A percentile compares a stretch with the other conserved stretches of the same genome.
These are phyloP conservation scores for Platypus cylindrus DNA, from an alignment of 2,888 invertebrate species.

Conservation along the genomic window DNA sequence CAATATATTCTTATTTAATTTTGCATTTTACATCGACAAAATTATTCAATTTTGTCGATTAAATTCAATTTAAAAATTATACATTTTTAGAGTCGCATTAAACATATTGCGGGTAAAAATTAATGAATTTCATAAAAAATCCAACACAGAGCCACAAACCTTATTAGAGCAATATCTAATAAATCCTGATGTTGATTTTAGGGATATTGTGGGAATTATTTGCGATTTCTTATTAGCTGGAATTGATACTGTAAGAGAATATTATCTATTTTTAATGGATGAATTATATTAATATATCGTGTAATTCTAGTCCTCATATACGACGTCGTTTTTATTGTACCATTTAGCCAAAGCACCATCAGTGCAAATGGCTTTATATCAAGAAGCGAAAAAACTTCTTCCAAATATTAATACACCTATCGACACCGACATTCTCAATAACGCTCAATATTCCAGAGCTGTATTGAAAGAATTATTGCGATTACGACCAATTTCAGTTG, in stretches of 20 bases:
- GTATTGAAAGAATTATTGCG: conserved; percentile 75
- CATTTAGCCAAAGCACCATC: conserved; percentile 58
- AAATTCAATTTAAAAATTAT: conserved; percentile 4
- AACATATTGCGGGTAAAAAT: conserved; percentile 49
- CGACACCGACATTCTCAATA: conserved; percentile 44
- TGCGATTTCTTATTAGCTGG: conserved; percentile 77
- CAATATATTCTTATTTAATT: conserved; percentile 5
- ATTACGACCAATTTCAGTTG: conserved; percentile 71
- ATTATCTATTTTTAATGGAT: background rate
- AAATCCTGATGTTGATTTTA: conserved; percentile 55
- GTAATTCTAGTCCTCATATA: conserved; percentile 56
- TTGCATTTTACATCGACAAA: background rate
- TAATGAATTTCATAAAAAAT: conserved; percentile 36
- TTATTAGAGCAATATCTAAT: conserved; percentile 57
- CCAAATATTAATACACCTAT: conserved; percentile 39
- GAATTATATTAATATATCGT: too few relatives aligned
- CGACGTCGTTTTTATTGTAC: conserved; percentile 65
- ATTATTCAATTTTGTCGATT: background rate
- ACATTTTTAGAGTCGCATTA: conserved; percentile 45
- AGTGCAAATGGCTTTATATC: conserved; percentile 45
- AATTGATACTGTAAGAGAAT: conserved; percentile 60
- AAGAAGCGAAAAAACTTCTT: conserved; percentile 36
- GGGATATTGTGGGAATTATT: conserved; percentile 72
- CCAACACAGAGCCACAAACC: conserved; percentile 20
- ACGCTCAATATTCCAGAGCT: conserved; percentile 62